Conservation (phyloP, 2,113 vertebrate species). For the Nipponia nippon region DNA sequence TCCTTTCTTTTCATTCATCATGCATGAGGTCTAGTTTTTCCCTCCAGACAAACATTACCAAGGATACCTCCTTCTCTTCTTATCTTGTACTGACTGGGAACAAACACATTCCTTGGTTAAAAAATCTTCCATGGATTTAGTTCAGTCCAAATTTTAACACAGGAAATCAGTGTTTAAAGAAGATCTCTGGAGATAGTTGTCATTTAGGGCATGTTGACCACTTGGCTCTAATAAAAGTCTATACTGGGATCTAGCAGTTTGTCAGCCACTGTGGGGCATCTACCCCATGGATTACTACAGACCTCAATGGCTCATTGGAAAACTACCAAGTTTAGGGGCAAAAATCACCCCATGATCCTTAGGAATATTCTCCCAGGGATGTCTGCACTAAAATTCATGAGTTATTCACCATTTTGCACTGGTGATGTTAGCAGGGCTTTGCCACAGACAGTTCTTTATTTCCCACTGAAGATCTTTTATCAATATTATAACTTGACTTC, state of each 20-base stretch:
- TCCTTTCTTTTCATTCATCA: conserved; percentile 13
- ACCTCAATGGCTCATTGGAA: background rate
- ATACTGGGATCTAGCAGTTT: background rate
- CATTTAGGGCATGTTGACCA: background rate
- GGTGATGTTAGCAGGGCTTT: background rate
- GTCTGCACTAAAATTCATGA: background rate
- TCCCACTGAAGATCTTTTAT: background rate
- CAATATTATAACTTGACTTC: background rate
- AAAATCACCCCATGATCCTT: background rate
- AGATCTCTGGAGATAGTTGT: background rate
- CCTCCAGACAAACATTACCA: background rate
- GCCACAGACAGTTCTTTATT: background rate
- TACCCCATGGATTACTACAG: background rate
- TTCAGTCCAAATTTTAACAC: background rate
- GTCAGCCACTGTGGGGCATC: background rate
- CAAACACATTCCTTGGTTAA: background rate
- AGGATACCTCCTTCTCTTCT: background rate
- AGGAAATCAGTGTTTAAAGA: background rate
- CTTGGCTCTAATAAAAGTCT: background rate
- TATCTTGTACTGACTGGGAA: background rate
- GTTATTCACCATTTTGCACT: background rate
- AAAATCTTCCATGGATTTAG: background rate
- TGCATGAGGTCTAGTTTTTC: background rate
- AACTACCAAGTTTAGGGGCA: background rate
- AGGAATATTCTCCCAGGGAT: background rate